phyloP scores from a whole-genome alignment of 2,797 vertebrate species.

The Oreortyx pictus region DNA sequence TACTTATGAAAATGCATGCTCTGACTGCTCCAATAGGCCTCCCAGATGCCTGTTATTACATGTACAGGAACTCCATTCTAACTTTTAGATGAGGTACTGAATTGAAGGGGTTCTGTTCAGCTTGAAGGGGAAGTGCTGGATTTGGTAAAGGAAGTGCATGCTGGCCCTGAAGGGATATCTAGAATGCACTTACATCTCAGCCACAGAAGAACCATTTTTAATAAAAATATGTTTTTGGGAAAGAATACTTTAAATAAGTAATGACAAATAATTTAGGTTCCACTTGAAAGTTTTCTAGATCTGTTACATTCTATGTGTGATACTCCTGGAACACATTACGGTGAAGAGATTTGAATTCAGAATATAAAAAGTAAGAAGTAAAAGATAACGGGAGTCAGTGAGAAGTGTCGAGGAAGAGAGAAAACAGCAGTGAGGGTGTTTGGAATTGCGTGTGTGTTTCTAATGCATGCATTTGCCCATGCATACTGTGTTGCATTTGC shows the following conservation, averaged over 20 bases:
- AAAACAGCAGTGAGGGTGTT: not conserved
- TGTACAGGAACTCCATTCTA: conserved; percentile 43
- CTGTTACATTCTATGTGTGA: not conserved
- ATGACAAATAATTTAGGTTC: conserved; percentile 40
- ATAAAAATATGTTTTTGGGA: conserved; percentile 7
- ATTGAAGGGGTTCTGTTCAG: conserved; percentile 68
- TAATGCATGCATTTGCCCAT: not conserved
- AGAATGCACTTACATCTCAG: conserved; percentile 36
- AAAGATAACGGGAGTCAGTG: conserved; percentile 12
- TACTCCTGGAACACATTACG: not conserved
- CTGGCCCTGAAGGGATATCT: conserved; percentile 53
- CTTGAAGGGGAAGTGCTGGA: conserved; percentile 68
- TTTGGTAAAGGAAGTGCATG: conserved; percentile 71
- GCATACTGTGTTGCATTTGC: not conserved
- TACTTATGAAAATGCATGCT: conserved; percentile 68
- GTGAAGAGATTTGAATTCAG: conserved; percentile 25
- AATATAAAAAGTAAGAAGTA: conserved; percentile 42
- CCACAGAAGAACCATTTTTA: conserved; percentile 39
- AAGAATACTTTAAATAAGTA: conserved; percentile 19
- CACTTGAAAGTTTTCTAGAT: not conserved
- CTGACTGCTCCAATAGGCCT: conserved; percentile 49
- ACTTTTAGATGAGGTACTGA: conserved; percentile 54
- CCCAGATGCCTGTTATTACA: conserved; percentile 64
- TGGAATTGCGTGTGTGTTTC: conserved; percentile 8
- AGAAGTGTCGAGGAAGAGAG: conserved; percentile 38